Base-by-base conservation (phyloP, 1,140 invertebrate species). In the Whitmania pigra region DNA sequence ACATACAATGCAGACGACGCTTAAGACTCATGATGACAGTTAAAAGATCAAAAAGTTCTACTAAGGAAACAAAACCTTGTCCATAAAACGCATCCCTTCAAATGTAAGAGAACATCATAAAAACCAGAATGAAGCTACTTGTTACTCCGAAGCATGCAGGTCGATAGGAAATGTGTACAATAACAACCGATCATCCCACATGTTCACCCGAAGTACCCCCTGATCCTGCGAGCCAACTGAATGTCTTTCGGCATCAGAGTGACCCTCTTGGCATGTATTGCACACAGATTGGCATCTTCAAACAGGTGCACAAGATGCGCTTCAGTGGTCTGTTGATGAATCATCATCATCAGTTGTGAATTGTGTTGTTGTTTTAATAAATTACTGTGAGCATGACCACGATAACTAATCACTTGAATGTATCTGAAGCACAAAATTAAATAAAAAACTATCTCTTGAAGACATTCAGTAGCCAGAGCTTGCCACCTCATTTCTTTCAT, bases 231-330 rank as follows among this genome's bases (percentile, higher is more conserved):
- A 11, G 80, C 81, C 29, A 83, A 73, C 25, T 76, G 75, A 5
- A 83, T 77, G 73, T 82, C 81, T 53, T 75, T 76, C 9, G 76
- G 75, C 73, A 79, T 77, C 4, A 82, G 73, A 5, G 81, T 82
- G 2, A 83, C 80, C 49, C 81, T 40, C 66, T 78, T 76, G 5
- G 80, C 79, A 68, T 82, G 80, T 27, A 82, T 76, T 25, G 79
- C 73, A 57, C 79, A 82, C 15, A 83, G 66, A 67, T 79, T 78
- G 5, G 81, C 68, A 69, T 83, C 79, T 72, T 83, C 82, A 69
- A 83, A 82, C 15, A 83, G 71, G 36, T 74, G 69, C 17, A 79
- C 73, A 13, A 83, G 57, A 71, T 79, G 82, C 2, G 75, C 74
- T 73, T 82, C 81, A 17, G 78, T 73, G 18, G 80, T 80, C 74